These are phyloP conservation scores for Dreissena rostriformis DNA, from an alignment of 1,140 invertebrate species.

Conservation along the genomic window DNA sequence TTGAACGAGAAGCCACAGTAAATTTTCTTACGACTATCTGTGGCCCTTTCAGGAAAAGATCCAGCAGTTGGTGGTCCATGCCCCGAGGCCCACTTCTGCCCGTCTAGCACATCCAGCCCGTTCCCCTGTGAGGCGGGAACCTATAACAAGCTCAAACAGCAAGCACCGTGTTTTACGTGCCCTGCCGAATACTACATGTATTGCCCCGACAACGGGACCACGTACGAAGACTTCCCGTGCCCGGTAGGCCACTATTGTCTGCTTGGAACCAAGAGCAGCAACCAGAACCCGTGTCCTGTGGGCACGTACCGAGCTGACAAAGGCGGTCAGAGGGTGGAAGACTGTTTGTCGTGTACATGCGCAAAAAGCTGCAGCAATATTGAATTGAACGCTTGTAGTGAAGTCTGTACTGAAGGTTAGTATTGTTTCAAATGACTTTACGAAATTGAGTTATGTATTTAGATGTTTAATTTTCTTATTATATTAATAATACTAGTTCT, in stretches of 20 bases:
- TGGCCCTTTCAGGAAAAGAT: conserved; percentile 64
- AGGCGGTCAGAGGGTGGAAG: conserved; percentile 62
- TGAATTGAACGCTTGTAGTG: conserved; percentile 67
- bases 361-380: conserved; percentile 72
- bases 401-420: conserved; percentile 72
- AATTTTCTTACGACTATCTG: no score
- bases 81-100: conserved; percentile 76
- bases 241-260: conserved; percentile 77
- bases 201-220: conserved; percentile 77
- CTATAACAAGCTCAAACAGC: conserved; percentile 75
- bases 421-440: no score
- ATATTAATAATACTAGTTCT: no score
- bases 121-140: conserved; percentile 75
- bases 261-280: conserved; percentile 66
- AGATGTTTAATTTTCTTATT: no score
- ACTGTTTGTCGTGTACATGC: conserved; percentile 75
- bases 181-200: conserved; percentile 74
- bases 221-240: conserved; percentile 73
- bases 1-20: no score
- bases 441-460: no score
- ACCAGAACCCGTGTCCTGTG: conserved; percentile 74
- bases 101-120: conserved; percentile 75
- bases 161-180: conserved; percentile 70
- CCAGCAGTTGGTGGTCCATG: conserved; percentile 74
- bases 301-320: conserved; percentile 70